A percentile compares a stretch with the other conserved stretches of the same genome.
phyloP scores from a whole-genome alignment of 2,113 vertebrate genomes.

The Platysternon megacephalum region DNA sequence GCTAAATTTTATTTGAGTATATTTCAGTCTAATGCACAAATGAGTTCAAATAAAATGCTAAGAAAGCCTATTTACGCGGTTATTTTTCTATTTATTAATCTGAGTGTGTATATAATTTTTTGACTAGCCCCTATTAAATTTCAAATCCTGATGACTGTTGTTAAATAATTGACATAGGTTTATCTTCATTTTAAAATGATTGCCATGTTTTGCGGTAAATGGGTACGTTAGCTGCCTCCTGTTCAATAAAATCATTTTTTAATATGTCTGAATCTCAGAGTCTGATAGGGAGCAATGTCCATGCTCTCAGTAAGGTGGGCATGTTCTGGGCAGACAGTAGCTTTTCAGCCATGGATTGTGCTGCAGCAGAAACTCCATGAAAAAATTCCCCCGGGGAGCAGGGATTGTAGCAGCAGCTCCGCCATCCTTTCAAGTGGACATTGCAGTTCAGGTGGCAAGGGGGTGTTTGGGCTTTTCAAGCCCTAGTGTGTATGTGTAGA shows the following conservation, averaged over 20 bases:
- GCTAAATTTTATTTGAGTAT: conserved; percentile 33
- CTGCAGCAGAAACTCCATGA: not conserved
- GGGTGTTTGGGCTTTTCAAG: too few species aligned
- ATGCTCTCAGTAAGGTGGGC: not conserved
- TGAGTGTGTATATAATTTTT: not conserved
- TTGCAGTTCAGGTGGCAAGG: not conserved
- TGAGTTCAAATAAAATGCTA: conserved; percentile 10
- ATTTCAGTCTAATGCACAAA: conserved; percentile 11
- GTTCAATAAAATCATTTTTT: not conserved
- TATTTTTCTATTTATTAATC: not conserved
- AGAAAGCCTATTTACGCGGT: not conserved
- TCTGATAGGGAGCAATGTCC: not conserved
- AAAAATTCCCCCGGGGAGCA: not conserved
- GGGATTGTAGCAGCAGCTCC: not conserved
- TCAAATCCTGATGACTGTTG: not conserved
- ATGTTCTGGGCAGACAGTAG: not conserved
- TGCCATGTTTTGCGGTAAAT: not conserved
- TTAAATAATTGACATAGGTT: not conserved
- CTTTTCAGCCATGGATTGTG: not conserved
- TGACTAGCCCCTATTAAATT: accelerated
- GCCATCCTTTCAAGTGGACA: not conserved
- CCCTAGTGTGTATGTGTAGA: not conserved
- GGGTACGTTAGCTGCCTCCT: not conserved
- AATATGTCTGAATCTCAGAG: not conserved
- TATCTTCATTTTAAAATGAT: not conserved